Base-by-base conservation (phyloP, 1,140 invertebrate genomes). In the Sweltsa coloradensis region DNA sequence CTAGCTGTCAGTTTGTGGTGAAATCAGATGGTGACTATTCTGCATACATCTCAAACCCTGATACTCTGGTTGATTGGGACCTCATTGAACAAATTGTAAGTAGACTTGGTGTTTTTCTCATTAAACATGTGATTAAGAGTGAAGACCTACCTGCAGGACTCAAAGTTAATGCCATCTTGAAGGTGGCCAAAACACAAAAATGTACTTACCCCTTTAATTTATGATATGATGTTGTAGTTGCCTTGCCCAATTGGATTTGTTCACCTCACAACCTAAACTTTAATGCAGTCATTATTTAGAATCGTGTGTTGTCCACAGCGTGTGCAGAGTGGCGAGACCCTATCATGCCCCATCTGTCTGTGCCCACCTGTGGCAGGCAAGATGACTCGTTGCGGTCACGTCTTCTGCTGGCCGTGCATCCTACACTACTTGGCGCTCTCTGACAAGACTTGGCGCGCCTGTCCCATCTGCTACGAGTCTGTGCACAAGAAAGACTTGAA, bases 1-100 rank as follows among this genome's bases (percentile, higher is more conserved):
- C n/a, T 58, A 94, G 89, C 71, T 96, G 89, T 67, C 92, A 97
- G 65, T 97, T 97, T 78, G 78, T 96, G 58, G 89, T 96, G 31
- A 81, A 79, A 60, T 70, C 77, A 53, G 73, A 71, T 59, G 81
- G 78, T 49, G 85, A 89, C 68, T 93, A 87, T 65, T 71, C 75
- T 41, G 69, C 73, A 48, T 81, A 90, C 67, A 63, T 82, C 50
- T 70, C 73, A 50, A 79, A 93, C 70, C 89, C 92, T 37, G 93
- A 97, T 71, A 68, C 76, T 29, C 71, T 95, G 18, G 85, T 97
- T 22, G 82, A 92, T 60, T 98, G 93, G 93, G 78, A 84, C 58
- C 69, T 78, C 51, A 80, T 97, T 58, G 89, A 97, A 64, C 86
- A 94, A 75, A 85, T 96, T 67, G 88, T 92, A 73, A 73, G 79